phyloP scores from a whole-genome alignment of 2,113 vertebrate genomes.

The Bucco capensis region DNA sequence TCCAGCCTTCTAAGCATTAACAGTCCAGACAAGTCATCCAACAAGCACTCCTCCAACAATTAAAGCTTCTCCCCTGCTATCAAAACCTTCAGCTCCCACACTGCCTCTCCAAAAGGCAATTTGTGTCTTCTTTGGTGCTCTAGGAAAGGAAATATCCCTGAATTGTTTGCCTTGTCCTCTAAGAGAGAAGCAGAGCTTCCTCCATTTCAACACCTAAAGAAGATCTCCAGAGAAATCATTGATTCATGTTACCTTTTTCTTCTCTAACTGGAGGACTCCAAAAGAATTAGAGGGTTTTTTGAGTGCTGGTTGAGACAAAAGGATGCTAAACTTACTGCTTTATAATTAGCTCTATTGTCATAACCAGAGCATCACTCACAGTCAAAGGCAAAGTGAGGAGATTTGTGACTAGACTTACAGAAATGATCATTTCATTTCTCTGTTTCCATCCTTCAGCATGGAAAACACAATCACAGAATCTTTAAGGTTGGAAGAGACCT shows the following conservation, averaged over 20 bases:
- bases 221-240: background rate
- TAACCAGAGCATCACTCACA: background rate
- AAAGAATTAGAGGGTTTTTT: background rate
- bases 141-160: background rate
- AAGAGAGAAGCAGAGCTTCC: background rate
- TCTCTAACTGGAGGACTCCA: background rate
- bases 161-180: background rate
- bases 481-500: too few species aligned
- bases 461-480: too few species aligned
- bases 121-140: background rate
- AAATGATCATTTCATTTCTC: background rate
- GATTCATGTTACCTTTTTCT: background rate
- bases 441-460: background rate
- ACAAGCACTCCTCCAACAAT: constrained; percentile 22
- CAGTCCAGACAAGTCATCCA: background rate
- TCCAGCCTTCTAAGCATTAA: background rate
- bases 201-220: background rate
- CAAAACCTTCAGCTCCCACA: constrained; percentile 1
- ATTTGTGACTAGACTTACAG: background rate
- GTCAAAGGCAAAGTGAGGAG: background rate
- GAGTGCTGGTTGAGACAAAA: background rate
- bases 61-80: constrained; percentile 11
- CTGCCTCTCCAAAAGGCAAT: background rate
- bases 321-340: background rate
- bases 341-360: background rate